Conservation (phyloP, 1,140 invertebrate species). For the Lepidostoma basale region DNA sequence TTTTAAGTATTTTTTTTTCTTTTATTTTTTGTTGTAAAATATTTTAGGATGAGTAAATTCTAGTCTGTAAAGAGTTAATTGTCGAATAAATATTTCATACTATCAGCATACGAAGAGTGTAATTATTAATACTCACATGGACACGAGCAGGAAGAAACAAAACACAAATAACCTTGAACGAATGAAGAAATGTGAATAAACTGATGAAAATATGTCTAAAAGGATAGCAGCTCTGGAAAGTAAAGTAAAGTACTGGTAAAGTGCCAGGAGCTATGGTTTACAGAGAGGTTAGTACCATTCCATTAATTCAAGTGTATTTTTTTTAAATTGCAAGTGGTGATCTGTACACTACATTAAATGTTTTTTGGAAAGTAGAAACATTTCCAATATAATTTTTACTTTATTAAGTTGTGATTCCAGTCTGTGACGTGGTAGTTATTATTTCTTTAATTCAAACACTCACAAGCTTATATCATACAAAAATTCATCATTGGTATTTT, state of each 20-base stretch:
- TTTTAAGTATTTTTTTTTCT: conserved; percentile 38
- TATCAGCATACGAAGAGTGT: conserved; percentile 24
- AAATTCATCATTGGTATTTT: too few relatives aligned
- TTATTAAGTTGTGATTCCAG: too few relatives aligned
- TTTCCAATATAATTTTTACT: too few relatives aligned
- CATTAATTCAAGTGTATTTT: too few relatives aligned
- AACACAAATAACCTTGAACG: neutral
- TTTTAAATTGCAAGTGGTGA: too few relatives aligned
- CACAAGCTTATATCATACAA: too few relatives aligned
- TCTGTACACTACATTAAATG: too few relatives aligned
- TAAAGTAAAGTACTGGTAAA: neutral
- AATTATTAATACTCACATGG: conserved; percentile 11
- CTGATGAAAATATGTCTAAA: neutral
- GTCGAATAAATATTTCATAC: conserved; percentile 30
- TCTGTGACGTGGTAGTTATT: too few relatives aligned
- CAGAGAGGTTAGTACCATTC: neutral
- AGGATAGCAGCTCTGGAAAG: neutral
- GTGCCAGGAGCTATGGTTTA: neutral
- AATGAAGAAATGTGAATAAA: neutral
- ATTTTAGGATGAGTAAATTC: conserved; percentile 46
- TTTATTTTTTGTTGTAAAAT: conserved; percentile 40
- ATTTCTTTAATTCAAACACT: too few relatives aligned
- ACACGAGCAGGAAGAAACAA: neutral
- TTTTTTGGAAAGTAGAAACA: too few relatives aligned
- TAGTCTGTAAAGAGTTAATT: conserved; percentile 43